phyloP scores from a whole-genome alignment of 2,888 invertebrate species.

The Eilema depressum region DNA sequence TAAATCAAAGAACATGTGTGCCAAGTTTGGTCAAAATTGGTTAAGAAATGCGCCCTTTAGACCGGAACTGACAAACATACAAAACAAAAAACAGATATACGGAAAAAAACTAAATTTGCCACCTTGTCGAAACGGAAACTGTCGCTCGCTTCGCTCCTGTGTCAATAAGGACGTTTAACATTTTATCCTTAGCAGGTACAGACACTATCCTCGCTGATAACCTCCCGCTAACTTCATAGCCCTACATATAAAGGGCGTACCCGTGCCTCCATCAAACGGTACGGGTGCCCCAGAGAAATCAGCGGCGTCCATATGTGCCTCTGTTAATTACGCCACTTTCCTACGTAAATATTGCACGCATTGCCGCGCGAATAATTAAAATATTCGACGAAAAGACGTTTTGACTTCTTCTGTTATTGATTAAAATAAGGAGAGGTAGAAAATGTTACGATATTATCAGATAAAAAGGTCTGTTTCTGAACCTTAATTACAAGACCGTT shows the following conservation, averaged over 20 bases:
- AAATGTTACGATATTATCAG: background rate
- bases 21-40: too few relatives aligned
- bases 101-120: too few relatives aligned
- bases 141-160: too few relatives aligned
- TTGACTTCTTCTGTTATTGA: slow-evolving; percentile 29
- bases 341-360: slow-evolving; percentile 49
- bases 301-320: slow-evolving; percentile 68
- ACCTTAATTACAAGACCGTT: background rate
- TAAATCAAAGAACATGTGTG: too few relatives aligned
- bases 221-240: slow-evolving; percentile 44
- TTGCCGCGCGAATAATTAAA: slow-evolving; percentile 48
- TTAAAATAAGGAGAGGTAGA: background rate
- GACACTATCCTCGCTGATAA: background rate
- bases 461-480: background rate
- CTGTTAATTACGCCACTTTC: slow-evolving; percentile 60
- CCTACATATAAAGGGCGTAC: slow-evolving; percentile 52
- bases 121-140: too few relatives aligned
- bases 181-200: too few relatives aligned
- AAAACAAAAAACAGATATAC: too few relatives aligned
- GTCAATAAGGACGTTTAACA: too few relatives aligned
- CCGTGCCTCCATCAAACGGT: slow-evolving; percentile 66
- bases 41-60: too few relatives aligned
- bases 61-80: too few relatives aligned
- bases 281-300: slow-evolving; percentile 78
- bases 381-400: slow-evolving; percentile 51